Evolutionary conservation across 2,797 vertebrate genomes (phyloP).

Genomic region (Macroramphosus scolopax): DNA sequence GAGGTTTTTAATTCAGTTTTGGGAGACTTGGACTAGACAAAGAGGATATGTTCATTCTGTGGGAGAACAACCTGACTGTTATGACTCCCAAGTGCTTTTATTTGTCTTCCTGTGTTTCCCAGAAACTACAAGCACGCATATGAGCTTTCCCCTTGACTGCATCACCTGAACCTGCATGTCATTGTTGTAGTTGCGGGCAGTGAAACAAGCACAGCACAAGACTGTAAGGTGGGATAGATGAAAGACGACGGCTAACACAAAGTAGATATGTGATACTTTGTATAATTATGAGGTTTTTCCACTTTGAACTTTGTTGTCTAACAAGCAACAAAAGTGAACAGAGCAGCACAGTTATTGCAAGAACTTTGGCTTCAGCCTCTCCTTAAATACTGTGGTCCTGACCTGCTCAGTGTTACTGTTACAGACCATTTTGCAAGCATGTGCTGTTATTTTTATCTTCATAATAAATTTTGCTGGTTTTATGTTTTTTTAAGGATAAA

Average conservation of each 20-base stretch:
- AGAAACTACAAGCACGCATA: constrained; percentile 39
- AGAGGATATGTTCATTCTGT: constrained; percentile 27
- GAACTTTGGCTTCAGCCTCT: constrained; percentile 6
- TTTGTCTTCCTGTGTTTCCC: constrained; percentile 59
- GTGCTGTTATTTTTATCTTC: constrained; percentile 57
- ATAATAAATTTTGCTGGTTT: constrained; percentile 47
- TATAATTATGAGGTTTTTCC: too few species aligned
- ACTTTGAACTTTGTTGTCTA: too few species aligned
- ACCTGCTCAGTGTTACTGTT: constrained; percentile 49
- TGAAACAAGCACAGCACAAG: constrained; percentile 36
- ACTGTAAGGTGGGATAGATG: constrained; percentile 33
- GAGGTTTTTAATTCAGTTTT: constrained; percentile 52
- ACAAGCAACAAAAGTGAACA: constrained; percentile 27
- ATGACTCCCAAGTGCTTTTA: constrained; percentile 63
- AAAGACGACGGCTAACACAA: constrained; percentile 7
- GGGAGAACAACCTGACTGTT: constrained; percentile 43
- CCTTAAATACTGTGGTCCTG: constrained; percentile 29
- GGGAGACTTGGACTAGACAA: constrained; percentile 47
- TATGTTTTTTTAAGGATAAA: constrained; percentile 5
- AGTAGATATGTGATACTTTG: too few species aligned
- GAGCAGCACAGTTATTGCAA: too few species aligned
- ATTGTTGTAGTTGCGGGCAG: constrained; percentile 45
- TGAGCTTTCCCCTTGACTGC: constrained; percentile 41
- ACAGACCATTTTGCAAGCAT: constrained; percentile 61
- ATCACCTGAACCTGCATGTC: constrained; percentile 56